Conservation (phyloP, 2,888 invertebrate genomes). For the Eupithecia dodoneata region DNA sequence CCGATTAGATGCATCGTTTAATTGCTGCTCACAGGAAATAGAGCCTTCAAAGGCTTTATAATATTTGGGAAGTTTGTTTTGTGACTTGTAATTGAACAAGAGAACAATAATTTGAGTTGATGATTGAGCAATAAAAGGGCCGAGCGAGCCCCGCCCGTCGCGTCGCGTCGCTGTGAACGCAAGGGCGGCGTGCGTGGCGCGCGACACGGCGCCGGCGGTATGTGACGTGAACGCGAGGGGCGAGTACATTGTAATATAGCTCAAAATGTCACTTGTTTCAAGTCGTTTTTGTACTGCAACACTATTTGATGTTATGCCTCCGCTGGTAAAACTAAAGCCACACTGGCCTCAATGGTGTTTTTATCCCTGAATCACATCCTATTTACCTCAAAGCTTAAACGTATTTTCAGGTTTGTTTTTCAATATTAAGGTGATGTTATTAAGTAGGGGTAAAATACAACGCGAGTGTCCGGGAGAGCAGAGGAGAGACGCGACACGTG, state of each 20-base stretch:
- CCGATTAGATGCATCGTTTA: conserved; percentile 32
- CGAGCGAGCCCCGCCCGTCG: background rate
- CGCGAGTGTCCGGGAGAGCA: too few relatives aligned
- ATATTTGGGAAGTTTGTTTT: conserved; percentile 26
- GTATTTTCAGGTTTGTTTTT: too few relatives aligned
- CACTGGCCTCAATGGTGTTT: background rate
- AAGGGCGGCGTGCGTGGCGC: background rate
- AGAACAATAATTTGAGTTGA: conserved; percentile 17
- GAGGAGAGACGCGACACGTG: background rate
- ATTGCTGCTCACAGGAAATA: conserved; percentile 29
- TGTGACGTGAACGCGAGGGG: background rate
- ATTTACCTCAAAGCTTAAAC: background rate
- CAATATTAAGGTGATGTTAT: too few relatives aligned
- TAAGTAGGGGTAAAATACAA: too few relatives aligned
- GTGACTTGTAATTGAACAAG: conserved; percentile 23
- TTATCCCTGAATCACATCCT: background rate
- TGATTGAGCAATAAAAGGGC: conserved; percentile 26
- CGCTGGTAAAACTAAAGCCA: background rate
- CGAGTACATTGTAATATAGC: background rate
- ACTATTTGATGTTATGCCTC: background rate
- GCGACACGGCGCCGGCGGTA: background rate
- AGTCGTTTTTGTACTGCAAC: background rate
- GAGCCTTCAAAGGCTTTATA: conserved; percentile 29
- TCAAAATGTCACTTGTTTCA: background rate
- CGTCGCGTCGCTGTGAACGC: background rate